Base-by-base conservation (phyloP, 2,113 vertebrate genomes). In the Sigmodon hispidus region DNA sequence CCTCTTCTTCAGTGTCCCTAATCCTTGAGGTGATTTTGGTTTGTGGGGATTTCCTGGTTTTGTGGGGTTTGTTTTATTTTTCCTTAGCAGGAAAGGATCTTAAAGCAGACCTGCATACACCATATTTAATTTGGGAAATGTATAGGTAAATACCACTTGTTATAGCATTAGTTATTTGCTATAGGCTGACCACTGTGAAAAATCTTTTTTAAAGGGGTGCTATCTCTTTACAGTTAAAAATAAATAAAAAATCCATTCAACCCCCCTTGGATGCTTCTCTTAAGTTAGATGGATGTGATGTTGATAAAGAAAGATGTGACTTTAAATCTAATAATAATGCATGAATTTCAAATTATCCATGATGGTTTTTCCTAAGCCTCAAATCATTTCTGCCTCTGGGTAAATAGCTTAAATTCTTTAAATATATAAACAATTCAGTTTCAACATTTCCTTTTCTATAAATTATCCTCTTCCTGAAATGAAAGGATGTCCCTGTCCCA, bases 131-230 rank as follows among this genome's bases (percentile, higher is more conserved):
- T 98, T 98, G 98, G 98, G 98, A 98, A 98, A 98, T 97, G 97
- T 97, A 97, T 98, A 97, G 96, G 98, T 98, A 98, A 98, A 98
- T 97, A 96, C 97, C n/a, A 87, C 97, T 98, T 86, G 65, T 98
- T 98, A 98, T 98, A 90, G 97, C 97, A 98, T 98, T 98, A 98
- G 97, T 98, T 98, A 98, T 98, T 98, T 98, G 98, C 98, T 98
- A 97, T 94, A 96, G 98, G 96, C 95, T 96, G 97, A 98, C 97
- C 97, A 98, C 97, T 98, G 98, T 98, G 97, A 97, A 98, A 98
- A 98, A 97, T 96, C 59, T 57, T 87, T 96, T 92, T 96, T 94
- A 0, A 59, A 81, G 77, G 52, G 81, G 59, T 59, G 72, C 55
- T 22, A 57, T 97, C 94, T 97, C 97, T 97, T 97, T 97, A 9